Evolutionary conservation across 2,113 vertebrate genomes (phyloP).

Genomic region (Hoplias malabaricus): DNA sequence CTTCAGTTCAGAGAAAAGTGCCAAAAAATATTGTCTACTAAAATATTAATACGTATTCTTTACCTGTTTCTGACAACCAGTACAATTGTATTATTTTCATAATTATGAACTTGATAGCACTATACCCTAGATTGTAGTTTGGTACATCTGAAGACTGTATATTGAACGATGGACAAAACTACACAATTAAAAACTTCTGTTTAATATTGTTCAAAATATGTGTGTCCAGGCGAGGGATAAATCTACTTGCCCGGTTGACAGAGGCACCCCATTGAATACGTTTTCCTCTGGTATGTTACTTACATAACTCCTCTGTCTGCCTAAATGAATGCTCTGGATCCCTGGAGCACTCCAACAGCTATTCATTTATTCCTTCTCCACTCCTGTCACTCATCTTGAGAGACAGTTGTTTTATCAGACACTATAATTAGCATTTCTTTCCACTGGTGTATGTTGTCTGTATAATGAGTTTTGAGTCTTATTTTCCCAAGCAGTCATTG

Average conservation of each 20-base stretch:
- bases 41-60: no score
- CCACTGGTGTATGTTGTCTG: neutral
- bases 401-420: constrained; percentile 23
- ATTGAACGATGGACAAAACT: no score
- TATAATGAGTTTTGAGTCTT: constrained; percentile 20
- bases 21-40: no score
- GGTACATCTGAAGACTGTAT: no score
- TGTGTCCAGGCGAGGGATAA: no score
- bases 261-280: constrained; percentile 28
- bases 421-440: constrained; percentile 20
- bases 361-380: constrained; percentile 47
- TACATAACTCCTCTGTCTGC: constrained; percentile 52
- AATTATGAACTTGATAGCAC: no score
- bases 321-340: constrained; percentile 44
- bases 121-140: no score
- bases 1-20: no score
- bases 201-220: no score
- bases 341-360: constrained; percentile 23
- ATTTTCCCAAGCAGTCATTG: neutral
- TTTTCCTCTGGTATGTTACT: constrained; percentile 51
- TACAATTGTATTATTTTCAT: no score
- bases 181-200: no score
- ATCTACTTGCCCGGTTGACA: neutral
- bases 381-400: constrained; percentile 45
- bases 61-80: no score